Evolutionary conservation across 2,888 invertebrate species (phyloP).

Genomic region (Agrochola lychnidis): DNA sequence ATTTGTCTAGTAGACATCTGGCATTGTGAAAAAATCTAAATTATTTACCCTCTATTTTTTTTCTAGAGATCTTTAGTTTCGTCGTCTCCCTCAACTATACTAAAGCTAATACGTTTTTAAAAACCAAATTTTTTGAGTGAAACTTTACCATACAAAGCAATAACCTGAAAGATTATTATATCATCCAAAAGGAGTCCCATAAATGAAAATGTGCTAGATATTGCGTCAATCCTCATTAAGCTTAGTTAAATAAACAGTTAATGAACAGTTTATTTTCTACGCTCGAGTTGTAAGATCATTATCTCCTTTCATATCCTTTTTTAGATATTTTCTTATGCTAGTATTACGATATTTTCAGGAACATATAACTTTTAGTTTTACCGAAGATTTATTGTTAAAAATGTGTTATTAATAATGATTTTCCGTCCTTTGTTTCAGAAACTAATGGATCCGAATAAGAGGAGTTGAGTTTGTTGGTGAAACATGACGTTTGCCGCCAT

Average conservation of each 20-base stretch:
- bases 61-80: background rate
- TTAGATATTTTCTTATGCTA: background rate
- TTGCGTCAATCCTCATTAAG: background rate
- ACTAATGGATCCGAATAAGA: conserved; percentile 88
- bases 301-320: background rate
- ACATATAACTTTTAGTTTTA: background rate
- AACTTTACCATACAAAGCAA: background rate
- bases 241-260: conserved; percentile 16
- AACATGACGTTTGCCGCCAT: conserved; percentile 84
- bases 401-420: conserved; percentile 1
- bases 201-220: background rate
- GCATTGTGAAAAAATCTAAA: background rate
- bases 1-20: conserved; percentile 11
- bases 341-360: background rate
- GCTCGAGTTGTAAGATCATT: background rate
- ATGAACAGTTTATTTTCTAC: conserved; percentile 7
- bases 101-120: background rate
- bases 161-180: background rate
- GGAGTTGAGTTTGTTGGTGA: conserved; percentile 80
- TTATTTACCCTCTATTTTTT: background rate
- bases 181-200: background rate
- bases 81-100: background rate
- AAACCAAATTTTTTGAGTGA: background rate
- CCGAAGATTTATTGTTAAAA: background rate
- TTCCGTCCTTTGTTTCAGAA: conserved; percentile 82